Percentiles rank a stretch among this genome's conserved stretches.
Evolutionary conservation across 2,113 vertebrate genomes (phyloP).

Genomic region (Phrynocephalus versicolor): DNA sequence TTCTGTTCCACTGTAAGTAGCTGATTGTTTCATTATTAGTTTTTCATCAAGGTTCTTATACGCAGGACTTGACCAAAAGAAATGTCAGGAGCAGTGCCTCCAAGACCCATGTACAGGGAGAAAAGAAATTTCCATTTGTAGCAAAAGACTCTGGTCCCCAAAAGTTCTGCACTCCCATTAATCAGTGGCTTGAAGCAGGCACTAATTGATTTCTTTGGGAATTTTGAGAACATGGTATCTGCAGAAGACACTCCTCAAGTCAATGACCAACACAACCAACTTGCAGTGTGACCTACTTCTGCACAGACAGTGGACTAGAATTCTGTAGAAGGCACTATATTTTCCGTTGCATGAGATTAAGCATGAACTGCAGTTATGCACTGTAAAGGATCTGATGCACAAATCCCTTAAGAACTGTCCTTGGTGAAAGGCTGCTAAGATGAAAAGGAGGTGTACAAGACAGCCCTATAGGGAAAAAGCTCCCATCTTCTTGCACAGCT

Average conservation of each 20-base stretch:
- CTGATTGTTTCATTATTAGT: constrained; percentile 48
- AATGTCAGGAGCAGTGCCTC: constrained; percentile 45
- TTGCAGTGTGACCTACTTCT: constrained; percentile 66
- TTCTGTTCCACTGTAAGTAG: constrained; percentile 12
- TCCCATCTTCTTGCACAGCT: neutral
- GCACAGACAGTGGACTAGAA: constrained; percentile 72
- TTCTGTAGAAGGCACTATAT: constrained; percentile 82
- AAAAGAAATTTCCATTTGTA: constrained; percentile 55
- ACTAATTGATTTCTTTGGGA: constrained; percentile 30
- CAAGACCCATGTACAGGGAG: constrained; percentile 46
- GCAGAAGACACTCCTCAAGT: constrained; percentile 46
- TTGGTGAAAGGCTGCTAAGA: neutral
- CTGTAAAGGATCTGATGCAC: constrained; percentile 59
- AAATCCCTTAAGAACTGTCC: constrained; percentile 17
- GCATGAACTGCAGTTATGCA: constrained; percentile 61
- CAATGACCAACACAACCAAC: constrained; percentile 60
- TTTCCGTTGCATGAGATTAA: constrained; percentile 72
- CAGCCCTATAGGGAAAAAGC: neutral
- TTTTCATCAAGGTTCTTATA: constrained; percentile 55
- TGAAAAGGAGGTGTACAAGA: neutral
- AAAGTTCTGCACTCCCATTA: constrained; percentile 21
- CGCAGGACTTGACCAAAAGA: constrained; percentile 16
- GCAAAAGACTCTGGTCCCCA: neutral
- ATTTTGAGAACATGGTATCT: constrained; percentile 10
- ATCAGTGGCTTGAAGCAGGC: neutral